Base-by-base conservation (phyloP, 1,140 invertebrate genomes). In the Euura saliciscinereae region DNA sequence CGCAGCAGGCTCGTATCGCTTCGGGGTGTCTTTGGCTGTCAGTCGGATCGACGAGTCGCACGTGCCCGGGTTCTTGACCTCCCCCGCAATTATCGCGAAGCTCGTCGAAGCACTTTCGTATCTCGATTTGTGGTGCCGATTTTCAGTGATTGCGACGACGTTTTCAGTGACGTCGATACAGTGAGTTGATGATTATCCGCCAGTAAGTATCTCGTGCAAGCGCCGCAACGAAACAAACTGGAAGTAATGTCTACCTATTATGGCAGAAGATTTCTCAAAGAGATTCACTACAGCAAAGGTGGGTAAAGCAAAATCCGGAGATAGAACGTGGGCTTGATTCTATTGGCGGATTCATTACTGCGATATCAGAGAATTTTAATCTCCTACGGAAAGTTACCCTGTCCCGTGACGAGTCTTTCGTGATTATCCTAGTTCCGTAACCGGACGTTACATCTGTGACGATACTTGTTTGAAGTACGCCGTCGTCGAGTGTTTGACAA, bases 241-340 rank as follows among this genome's bases (percentile, higher is more conserved):
- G 80, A 83, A 84, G 84, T 84, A 79, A 85, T 84, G 84, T 84
- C 79, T 83, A 78, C 84, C 79, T 85, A 84, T 84, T 85, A 85
- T 85, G 84, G 84, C 84, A 84, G 83, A 83, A 77, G 77, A 79
- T 77, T 80, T 79, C 76, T 79, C 79, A 69, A 83, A 83, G 78
- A 82, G 79, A 83, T 82, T 78, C 77, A 74, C 82, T 73, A 79
- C 80, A 77, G 83, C 82, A 82, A 84, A 85, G 83, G 84, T 84
- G 28, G 28, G 28, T 28, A 28, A 28, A 28, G 28, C 28, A 28
- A 28, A 28, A 28, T 28, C 1, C 28, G 28, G 28, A 28, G 28
- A 28, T 28, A 28, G 28, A 28, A 28, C 28, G 28, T 28, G 28
- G 28, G 28, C 28, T 28, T 28, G 28, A 28, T 28, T 28, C 28